Conservation (phyloP, 2,113 vertebrate species). For the Vulpes vulpes region DNA sequence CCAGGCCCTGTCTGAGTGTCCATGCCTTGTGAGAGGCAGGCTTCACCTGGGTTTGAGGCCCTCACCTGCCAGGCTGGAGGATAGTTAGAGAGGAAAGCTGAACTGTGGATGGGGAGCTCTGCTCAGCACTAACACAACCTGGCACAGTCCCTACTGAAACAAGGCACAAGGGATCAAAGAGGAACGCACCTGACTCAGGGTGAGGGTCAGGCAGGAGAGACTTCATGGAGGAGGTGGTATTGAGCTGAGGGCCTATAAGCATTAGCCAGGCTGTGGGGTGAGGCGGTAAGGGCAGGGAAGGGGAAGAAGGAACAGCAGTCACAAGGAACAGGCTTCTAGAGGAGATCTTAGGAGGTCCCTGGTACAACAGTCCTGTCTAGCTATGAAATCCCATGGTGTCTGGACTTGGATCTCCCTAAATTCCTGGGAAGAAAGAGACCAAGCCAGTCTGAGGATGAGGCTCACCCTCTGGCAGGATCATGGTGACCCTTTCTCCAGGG, state of each 20-base stretch:
- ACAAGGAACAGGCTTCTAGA: neutral
- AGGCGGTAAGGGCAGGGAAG: neutral
- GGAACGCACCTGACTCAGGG: neutral
- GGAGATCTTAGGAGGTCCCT: neutral
- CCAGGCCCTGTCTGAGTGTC: neutral
- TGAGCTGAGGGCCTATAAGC: neutral
- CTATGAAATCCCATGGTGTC: neutral
- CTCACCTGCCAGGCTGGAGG: neutral
- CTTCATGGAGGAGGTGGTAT: constrained; percentile 16
- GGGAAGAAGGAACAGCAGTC: neutral
- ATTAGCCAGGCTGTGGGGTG: neutral
- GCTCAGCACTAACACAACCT: neutral
- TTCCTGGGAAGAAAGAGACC: neutral
- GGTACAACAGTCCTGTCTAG: neutral
- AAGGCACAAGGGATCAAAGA: neutral
- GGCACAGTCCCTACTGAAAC: neutral
- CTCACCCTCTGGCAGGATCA: neutral
- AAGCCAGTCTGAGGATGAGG: neutral
- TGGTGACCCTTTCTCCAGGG: neutral
- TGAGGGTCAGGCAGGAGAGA: neutral
- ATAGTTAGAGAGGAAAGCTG: neutral
- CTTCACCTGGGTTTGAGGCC: neutral
- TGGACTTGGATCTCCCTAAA: neutral
- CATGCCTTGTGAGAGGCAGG: neutral
- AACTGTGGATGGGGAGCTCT: neutral